phyloP scores from a whole-genome alignment of 2,888 invertebrate species.

The Listrodromus nycthemerus region DNA sequence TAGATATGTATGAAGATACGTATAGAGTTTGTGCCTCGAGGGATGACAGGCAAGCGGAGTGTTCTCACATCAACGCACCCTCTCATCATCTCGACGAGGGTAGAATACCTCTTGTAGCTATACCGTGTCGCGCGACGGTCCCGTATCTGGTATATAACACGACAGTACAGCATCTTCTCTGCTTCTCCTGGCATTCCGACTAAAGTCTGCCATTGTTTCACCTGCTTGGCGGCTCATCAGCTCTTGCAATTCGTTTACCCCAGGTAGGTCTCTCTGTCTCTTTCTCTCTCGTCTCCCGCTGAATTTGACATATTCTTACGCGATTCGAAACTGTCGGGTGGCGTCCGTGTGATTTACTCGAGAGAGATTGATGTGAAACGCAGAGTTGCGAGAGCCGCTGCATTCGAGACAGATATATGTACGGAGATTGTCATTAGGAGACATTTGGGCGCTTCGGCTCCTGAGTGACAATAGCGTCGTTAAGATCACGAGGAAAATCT shows the following conservation, averaged over 20 bases:
- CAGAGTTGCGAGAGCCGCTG: background rate
- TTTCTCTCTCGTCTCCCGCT: background rate
- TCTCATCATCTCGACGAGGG: constrained; percentile 14
- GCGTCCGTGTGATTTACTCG: constrained; percentile 11
- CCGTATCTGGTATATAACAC: background rate
- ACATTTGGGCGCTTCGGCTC: background rate
- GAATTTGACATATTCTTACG: background rate
- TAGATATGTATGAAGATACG: background rate
- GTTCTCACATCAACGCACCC: constrained; percentile 16
- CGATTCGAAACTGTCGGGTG: constrained; percentile 1
- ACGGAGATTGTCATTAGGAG: background rate
- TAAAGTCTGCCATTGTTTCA: constrained; percentile 4
- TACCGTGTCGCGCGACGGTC: background rate
- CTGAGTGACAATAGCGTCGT: constrained; percentile 15
- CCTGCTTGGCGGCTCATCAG: constrained; percentile 9
- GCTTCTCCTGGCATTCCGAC: background rate
- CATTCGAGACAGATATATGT: background rate
- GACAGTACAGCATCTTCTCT: background rate
- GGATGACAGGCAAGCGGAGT: background rate
- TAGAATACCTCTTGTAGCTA: background rate
- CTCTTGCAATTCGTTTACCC: constrained; percentile 4
- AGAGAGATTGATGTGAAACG: background rate
- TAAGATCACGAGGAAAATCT: background rate
- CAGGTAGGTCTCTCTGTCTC: background rate
- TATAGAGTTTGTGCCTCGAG: background rate